These are phyloP conservation scores for Megalops atlanticus DNA, from an alignment of 2,113 vertebrate genomes.

Conservation along the genomic window DNA sequence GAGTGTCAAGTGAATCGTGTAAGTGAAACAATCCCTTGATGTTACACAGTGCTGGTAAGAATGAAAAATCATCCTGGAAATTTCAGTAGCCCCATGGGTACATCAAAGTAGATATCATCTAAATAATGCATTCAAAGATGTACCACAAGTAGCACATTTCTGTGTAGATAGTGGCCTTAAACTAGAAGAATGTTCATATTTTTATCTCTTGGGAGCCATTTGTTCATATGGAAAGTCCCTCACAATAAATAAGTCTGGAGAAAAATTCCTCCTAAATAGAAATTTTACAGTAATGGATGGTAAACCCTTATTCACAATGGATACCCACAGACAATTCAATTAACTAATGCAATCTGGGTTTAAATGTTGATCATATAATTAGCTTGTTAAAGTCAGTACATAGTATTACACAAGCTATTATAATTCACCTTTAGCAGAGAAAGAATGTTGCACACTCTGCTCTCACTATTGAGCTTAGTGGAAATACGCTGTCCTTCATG, in stretches of 20 bases:
- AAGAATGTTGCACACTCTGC: background rate
- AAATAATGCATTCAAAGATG: conserved; percentile 2
- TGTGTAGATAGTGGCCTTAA: background rate
- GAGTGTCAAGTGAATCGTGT: background rate
- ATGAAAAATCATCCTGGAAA: background rate
- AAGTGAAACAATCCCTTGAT: background rate
- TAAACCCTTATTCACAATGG: background rate
- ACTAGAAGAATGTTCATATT: background rate
- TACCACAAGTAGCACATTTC: background rate
- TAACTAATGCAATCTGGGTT: background rate
- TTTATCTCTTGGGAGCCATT: background rate
- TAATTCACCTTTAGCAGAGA: background rate
- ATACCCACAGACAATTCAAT: background rate
- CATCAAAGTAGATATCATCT: background rate
- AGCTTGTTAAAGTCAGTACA: background rate
- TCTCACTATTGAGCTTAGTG: background rate
- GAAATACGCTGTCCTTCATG: background rate
- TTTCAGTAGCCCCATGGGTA: background rate
- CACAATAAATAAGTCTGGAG: background rate
- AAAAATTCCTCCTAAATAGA: background rate
- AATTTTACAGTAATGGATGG: background rate
- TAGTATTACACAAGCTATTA: background rate
- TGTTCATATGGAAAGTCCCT: background rate
- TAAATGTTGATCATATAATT: background rate
- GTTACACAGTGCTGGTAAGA: background rate